Conservation (phyloP, 2,888 invertebrate species). For the Dryobotodes eremita region DNA sequence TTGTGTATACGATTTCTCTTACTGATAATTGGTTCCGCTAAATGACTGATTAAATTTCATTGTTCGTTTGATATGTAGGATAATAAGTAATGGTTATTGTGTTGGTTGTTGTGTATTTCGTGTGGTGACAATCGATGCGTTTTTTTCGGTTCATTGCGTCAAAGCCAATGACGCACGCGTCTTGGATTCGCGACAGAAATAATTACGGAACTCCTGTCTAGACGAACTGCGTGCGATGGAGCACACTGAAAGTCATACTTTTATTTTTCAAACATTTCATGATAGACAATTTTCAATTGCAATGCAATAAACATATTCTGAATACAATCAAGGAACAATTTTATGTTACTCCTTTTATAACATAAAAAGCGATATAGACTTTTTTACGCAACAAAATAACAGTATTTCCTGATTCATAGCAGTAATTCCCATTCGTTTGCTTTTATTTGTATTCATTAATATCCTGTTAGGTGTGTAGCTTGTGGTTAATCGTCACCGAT, state of each 20-base stretch:
- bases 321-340: neutral
- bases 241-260: conserved; percentile 44
- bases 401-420: conserved; percentile 30
- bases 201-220: conserved; percentile 79
- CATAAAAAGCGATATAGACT: neutral
- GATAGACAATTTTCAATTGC: conserved; percentile 9
- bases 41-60: conserved; percentile 15
- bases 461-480: conserved; percentile 45
- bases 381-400: neutral
- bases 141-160: conserved; percentile 79
- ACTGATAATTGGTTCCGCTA: conserved; percentile 22
- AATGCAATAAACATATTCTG: neutral
- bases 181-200: conserved; percentile 77
- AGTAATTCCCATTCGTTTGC: conserved; percentile 39
- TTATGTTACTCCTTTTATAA: neutral
- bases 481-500: conserved; percentile 41
- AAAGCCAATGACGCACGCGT: conserved; percentile 80
- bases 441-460: conserved; percentile 27
- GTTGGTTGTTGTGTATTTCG: conserved; percentile 37
- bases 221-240: conserved; percentile 65
- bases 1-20: conserved; percentile 13
- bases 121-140: conserved; percentile 68
- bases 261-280: conserved; percentile 37
- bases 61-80: conserved; percentile 12
- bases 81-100: conserved; percentile 18